A percentile compares a stretch with the other conserved stretches of the same genome.
phyloP scores from a whole-genome alignment of 2,797 vertebrate genomes.

The Anomalospiza imberbis region DNA sequence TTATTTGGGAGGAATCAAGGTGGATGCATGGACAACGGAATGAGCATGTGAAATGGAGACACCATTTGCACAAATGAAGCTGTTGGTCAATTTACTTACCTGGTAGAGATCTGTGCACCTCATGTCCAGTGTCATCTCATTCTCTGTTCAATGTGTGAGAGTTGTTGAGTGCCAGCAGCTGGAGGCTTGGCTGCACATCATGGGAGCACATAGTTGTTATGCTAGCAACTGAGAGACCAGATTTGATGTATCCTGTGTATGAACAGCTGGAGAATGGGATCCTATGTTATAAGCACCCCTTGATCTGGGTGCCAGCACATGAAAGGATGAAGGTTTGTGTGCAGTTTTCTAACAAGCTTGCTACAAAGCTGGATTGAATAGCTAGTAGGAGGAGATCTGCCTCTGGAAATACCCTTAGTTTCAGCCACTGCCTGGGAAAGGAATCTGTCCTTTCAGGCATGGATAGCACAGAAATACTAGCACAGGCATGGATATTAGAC shows the following conservation, averaged over 20 bases:
- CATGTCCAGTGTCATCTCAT: neutral
- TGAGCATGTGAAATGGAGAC: neutral
- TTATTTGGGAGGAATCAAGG: neutral
- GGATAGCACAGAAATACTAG: too few relatives aligned
- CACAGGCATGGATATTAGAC: neutral
- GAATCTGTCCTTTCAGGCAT: neutral
- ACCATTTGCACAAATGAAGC: neutral
- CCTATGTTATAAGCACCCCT: neutral
- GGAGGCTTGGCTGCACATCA: neutral
- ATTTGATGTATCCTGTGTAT: neutral
- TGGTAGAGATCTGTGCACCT: neutral
- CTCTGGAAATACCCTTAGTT: neutral
- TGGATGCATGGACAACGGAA: neutral
- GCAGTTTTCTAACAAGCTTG: neutral
- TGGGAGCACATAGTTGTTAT: neutral
- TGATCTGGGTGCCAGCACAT: neutral
- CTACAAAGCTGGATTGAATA: neutral
- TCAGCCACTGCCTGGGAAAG: neutral
- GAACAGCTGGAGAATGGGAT: neutral
- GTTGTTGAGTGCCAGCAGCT: neutral
- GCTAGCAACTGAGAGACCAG: neutral
- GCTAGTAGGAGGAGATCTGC: neutral
- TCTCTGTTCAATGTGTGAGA: neutral
- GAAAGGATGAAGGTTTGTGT: neutral
- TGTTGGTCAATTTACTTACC: neutral